Evolutionary conservation across 2,888 invertebrate genomes (phyloP).

Genomic region (Microctonus brassicae): DNA sequence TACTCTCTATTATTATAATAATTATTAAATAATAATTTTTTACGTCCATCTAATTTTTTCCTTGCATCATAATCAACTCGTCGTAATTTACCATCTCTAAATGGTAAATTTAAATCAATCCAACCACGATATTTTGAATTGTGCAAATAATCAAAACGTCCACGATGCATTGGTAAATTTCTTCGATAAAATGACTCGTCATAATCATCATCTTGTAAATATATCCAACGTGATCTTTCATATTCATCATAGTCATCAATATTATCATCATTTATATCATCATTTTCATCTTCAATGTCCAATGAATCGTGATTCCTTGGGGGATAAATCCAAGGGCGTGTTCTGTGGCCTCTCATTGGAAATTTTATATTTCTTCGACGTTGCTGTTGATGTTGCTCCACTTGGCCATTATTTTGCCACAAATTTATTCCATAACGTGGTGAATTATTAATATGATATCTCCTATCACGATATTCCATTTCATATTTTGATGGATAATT

Average conservation of each 20-base stretch:
- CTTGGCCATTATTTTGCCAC: conserved; percentile 34
- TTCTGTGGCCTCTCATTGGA: conserved; percentile 41
- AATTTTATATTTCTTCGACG: conserved; percentile 43
- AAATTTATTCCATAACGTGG: conserved; percentile 18
- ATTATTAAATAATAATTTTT: neutral
- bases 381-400: conserved; percentile 37
- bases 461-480: conserved; percentile 28
- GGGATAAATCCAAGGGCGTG: conserved; percentile 39
- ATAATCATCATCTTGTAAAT: conserved; percentile 30
- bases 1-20: conserved; percentile 27
- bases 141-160: conserved; percentile 1
- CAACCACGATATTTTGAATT: neutral
- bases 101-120: neutral
- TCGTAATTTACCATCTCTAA: conserved; percentile 9
- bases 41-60: conserved; percentile 2
- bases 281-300: conserved; percentile 31
- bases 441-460: conserved; percentile 29
- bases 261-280: conserved; percentile 28
- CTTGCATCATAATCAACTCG: conserved; percentile 2
- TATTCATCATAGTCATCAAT: conserved; percentile 34
- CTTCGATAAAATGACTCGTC: neutral
- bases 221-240: conserved; percentile 11
- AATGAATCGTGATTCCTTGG: conserved; percentile 29
- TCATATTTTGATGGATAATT: conserved; percentile 37
- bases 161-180: neutral